Evolutionary conservation across 2,113 vertebrate species (phyloP).

Genomic region (Heterotilapia buettikoferi): DNA sequence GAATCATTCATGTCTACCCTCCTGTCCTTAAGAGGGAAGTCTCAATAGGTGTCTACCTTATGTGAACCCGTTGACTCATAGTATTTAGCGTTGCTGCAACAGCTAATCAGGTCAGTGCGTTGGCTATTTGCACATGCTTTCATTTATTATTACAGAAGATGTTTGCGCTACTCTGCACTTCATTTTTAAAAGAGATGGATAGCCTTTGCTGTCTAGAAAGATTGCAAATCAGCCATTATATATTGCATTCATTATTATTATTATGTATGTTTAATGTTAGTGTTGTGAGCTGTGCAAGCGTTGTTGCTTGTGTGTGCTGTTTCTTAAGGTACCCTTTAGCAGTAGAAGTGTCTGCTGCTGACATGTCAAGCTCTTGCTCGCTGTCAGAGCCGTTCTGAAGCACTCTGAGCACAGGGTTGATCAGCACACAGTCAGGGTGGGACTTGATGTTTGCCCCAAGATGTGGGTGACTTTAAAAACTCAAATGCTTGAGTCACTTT

Average conservation of each 20-base stretch:
- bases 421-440: background rate
- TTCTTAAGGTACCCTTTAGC: background rate
- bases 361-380: background rate
- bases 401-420: background rate
- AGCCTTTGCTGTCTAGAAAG: background rate
- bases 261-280: background rate
- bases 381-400: background rate
- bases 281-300: background rate
- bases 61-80: background rate
- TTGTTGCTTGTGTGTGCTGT: background rate
- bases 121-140: background rate
- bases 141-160: background rate
- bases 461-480: background rate
- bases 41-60: background rate
- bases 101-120: background rate
- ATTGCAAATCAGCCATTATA: background rate
- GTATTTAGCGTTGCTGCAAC: background rate
- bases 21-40: background rate
- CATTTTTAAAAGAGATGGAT: background rate
- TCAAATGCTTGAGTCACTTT: background rate
- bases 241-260: background rate
- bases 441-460: background rate
- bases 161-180: background rate
- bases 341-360: slow-evolving; percentile 5
- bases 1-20: background rate